Percentiles rank a stretch among this genome's conserved stretches.
Conservation (phyloP, 2,113 vertebrate species). For the Phaethon lepturus region DNA sequence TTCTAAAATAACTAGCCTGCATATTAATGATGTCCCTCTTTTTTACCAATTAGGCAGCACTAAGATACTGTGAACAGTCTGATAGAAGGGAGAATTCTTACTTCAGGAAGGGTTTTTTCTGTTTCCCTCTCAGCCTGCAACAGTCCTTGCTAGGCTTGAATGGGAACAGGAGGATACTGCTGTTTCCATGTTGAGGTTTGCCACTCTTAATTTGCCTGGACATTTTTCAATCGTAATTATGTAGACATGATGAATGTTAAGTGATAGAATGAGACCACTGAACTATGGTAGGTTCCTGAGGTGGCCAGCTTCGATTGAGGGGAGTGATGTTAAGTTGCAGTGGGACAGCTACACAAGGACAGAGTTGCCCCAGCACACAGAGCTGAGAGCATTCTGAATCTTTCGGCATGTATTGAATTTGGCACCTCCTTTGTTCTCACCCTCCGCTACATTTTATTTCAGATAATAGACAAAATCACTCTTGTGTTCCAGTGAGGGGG, state of each 20-base stretch:
- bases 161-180: not conserved
- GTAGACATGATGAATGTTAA: conserved; percentile 6
- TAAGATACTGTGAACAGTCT: not conserved
- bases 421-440: not conserved
- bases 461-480: not conserved
- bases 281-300: not conserved
- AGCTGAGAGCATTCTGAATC: not conserved
- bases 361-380: not conserved
- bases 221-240: not conserved
- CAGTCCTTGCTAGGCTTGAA: not conserved
- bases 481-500: not conserved
- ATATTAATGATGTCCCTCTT: not conserved
- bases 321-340: not conserved
- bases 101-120: not conserved
- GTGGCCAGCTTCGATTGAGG: not conserved
- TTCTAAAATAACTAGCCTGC: conserved; percentile 35
- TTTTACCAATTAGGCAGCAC: not conserved
- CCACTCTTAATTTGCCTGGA: not conserved
- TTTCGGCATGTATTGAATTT: not conserved
- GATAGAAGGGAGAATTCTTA: not conserved
- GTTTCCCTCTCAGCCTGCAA: not conserved
- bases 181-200: not conserved
- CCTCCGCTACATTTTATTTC: not conserved
- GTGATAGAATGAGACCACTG: conserved; percentile 49
- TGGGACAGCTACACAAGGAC: not conserved